Percentiles rank a stretch among this genome's conserved stretches.
These are phyloP conservation scores for Microcebus griseorufus DNA, from an alignment of 2,113 vertebrate genomes.

Conservation along the genomic window DNA sequence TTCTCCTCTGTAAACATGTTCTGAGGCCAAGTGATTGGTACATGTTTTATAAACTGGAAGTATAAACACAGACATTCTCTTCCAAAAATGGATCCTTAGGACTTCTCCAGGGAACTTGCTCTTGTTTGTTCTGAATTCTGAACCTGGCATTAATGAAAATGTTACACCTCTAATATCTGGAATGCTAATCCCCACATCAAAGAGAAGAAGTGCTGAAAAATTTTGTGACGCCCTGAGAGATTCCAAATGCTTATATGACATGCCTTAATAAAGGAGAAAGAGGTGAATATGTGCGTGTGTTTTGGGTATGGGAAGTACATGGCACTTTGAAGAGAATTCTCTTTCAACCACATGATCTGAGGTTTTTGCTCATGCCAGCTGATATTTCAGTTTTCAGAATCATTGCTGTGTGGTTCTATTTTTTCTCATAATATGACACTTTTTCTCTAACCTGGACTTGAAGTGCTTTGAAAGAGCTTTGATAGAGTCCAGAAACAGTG, in stretches of 20 bases:
- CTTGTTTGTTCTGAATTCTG: constrained; percentile 37
- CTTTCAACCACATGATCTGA: not conserved
- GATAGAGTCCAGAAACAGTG: not conserved
- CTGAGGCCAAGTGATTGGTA: constrained; percentile 67
- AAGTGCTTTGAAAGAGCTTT: not conserved
- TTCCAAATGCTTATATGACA: not conserved
- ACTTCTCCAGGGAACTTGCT: constrained; percentile 20
- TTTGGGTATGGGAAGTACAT: not conserved
- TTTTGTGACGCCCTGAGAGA: not conserved
- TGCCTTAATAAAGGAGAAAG: not conserved
- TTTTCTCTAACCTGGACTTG: not conserved
- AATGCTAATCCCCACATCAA: not conserved
- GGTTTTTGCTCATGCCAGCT: not conserved
- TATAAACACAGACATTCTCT: constrained; percentile 79
- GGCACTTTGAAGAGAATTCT: not conserved
- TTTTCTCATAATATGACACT: not conserved
- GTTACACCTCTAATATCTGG: not conserved
- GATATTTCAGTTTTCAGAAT: not conserved
- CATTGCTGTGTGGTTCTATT: not conserved
- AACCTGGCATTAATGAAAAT: constrained; percentile 17
- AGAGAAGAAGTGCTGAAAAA: not conserved
- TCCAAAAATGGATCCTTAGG: constrained; percentile 75
- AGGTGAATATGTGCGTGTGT: not conserved
- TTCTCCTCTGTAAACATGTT: constrained; percentile 73
- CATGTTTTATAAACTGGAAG: constrained; percentile 69